A percentile compares a stretch with the other conserved stretches of the same genome.
These are phyloP conservation scores for Emydocephalus ijimae DNA, from an alignment of 2,113 vertebrate species.

Conservation along the genomic window DNA sequence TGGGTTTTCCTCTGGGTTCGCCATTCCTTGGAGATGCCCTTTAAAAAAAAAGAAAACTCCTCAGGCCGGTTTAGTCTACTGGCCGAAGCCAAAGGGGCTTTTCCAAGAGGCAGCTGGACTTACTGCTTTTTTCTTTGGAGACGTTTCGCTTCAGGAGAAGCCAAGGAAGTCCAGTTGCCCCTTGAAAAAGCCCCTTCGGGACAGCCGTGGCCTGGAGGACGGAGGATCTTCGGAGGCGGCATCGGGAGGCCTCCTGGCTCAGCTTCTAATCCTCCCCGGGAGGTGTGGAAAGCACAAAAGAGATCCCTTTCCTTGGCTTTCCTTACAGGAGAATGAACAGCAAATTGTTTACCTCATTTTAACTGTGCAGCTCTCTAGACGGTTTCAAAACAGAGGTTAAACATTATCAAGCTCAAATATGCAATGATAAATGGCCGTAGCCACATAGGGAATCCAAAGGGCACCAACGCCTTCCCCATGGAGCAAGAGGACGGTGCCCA, in stretches of 20 bases:
- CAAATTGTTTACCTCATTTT: not conserved
- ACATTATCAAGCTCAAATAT: not conserved
- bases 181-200: too few species aligned
- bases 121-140: too few species aligned
- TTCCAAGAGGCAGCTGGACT: too few species aligned
- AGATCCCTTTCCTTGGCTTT: not conserved
- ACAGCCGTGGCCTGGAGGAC: too few species aligned
- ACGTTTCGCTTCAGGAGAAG: too few species aligned
- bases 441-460: not conserved
- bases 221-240: too few species aligned
- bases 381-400: not conserved
- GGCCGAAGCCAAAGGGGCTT: not conserved
- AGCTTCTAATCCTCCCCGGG: not conserved
- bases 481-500: not conserved
- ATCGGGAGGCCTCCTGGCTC: not conserved
- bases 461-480: not conserved
- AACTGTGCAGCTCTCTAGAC: not conserved
- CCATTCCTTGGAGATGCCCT: not conserved
- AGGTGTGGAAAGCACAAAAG: not conserved
- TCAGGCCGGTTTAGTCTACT: not conserved
- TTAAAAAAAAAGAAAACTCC: not conserved
- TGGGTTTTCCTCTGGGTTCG: not conserved
- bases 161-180: too few species aligned
- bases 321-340: not conserved
- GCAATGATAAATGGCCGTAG: not conserved